Conservation (phyloP, 2,797 vertebrate genomes). For the Syngnathus acus region DNA sequence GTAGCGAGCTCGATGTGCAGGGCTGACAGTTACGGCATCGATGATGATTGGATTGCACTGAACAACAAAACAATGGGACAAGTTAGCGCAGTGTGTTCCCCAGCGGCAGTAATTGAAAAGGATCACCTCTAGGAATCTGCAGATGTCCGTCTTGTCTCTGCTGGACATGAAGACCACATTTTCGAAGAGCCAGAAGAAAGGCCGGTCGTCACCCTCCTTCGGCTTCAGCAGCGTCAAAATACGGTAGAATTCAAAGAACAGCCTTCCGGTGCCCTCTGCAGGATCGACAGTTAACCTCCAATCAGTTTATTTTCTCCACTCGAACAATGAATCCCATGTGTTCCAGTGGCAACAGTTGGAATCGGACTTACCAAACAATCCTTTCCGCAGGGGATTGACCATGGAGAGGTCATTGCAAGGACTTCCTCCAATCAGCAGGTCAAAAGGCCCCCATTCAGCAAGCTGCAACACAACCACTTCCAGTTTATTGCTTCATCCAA, state of each 20-base stretch:
- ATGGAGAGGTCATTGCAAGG: slow-evolving; percentile 87
- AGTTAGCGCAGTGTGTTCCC: background rate
- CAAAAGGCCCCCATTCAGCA: slow-evolving; percentile 93
- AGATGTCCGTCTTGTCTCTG: slow-evolving; percentile 86
- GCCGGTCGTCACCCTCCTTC: slow-evolving; percentile 78
- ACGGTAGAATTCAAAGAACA: slow-evolving; percentile 95
- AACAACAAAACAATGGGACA: background rate
- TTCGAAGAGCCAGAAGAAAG: slow-evolving; percentile 96
- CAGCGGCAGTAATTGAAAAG: background rate
- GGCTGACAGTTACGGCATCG: slow-evolving; percentile 86
- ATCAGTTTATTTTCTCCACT: background rate
- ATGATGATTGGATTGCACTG: slow-evolving; percentile 93
- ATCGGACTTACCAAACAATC: slow-evolving; percentile 77
- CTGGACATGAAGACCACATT: slow-evolving; percentile 90
- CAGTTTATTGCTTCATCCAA: background rate
- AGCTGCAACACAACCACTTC: slow-evolving; percentile 61
- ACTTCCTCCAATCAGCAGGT: slow-evolving; percentile 90
- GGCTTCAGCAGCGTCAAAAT: slow-evolving; percentile 83
- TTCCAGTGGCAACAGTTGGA: background rate
- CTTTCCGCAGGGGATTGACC: slow-evolving; percentile 85
- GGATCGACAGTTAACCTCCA: background rate
- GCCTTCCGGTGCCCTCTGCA: slow-evolving; percentile 85
- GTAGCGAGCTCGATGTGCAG: slow-evolving; percentile 86
- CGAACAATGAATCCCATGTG: background rate
- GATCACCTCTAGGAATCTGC: slow-evolving; percentile 85